Base-by-base conservation (phyloP, 2,113 vertebrate species). In the Pleuronectes platessa region DNA sequence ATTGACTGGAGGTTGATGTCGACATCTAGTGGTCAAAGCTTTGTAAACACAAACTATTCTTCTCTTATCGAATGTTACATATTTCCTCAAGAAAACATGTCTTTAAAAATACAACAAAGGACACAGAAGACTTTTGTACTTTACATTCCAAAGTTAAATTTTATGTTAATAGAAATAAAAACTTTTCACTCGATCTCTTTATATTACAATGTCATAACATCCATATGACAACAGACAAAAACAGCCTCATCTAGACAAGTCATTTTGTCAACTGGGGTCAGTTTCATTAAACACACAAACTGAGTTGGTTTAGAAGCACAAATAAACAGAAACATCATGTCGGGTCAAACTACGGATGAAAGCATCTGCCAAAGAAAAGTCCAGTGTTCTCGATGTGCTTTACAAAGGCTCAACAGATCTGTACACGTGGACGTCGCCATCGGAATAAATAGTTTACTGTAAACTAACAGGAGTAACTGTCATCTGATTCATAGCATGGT, bases 91-190 rank as follows among this genome's bases (percentile, higher is more conserved):
- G 4, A 18, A 49, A 51, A 51, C 40, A 12, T 6, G 4, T 20
- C 5, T 35, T 42, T 45, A 7, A 62, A 73, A 26, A 74, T 20
- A 62, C 45, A 66, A 55, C 26, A 61, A 71, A 61, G 60, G 13
- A 83, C 70, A 79, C 67, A 62, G 24, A 11, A 85, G 26, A 71
- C 71, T 5, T 1, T 31, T 51, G 6, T 24, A 27, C 53, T 85
- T 92, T 91, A 91, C 90, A 93, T 92, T 92, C 90, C 89, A 93
- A 92, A 91, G 90, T 90, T 90, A 92, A 74, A 89, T 68, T 93
- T 90, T 90, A 89, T 92, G 84, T 90, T 84, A 93, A 83, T 87
- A 89, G 78, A 85, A 89, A 90, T 89, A 89, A 91, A 91, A 82
- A 73, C 78, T 77, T 83, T 86, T 81, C 73, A 86, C 74, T 81